phyloP scores from a whole-genome alignment of 2,797 vertebrate genomes.

The Pangasius mekongensis region DNA sequence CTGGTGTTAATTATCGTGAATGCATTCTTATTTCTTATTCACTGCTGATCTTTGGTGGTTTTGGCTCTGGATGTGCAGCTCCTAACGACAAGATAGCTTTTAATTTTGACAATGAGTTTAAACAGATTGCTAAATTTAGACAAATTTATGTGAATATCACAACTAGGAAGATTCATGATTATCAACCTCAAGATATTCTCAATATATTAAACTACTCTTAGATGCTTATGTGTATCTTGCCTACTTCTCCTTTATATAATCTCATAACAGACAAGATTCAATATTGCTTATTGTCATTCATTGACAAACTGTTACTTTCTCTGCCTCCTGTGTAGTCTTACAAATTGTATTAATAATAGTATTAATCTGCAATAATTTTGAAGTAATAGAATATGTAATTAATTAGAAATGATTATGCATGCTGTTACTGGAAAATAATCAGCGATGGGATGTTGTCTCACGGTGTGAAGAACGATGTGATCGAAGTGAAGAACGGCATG shows the following conservation, averaged over 20 bases:
- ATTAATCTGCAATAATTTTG: neutral
- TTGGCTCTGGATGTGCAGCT: slow-evolving; percentile 58
- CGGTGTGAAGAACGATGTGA: too few relatives aligned
- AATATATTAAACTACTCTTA: neutral
- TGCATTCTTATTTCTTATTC: slow-evolving; percentile 60
- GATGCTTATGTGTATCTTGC: too few relatives aligned
- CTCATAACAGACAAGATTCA: neutral
- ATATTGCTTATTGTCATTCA: neutral
- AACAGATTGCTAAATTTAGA: neutral
- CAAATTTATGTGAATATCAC: neutral
- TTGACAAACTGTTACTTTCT: neutral
- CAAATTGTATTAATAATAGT: neutral
- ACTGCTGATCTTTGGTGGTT: slow-evolving; percentile 58
- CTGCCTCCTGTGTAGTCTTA: neutral
- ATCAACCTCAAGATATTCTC: neutral
- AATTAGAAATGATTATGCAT: neutral
- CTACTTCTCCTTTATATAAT: neutral
- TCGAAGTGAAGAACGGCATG: neutral
- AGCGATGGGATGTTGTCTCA: neutral
- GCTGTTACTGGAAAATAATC: neutral
- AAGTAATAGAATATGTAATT: neutral
- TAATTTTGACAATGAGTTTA: slow-evolving; percentile 50
- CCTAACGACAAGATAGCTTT: slow-evolving; percentile 68
- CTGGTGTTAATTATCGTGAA: slow-evolving; percentile 61
- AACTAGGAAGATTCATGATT: neutral